phyloP scores from a whole-genome alignment of 1,140 invertebrate species.

The Pectinophora gossypiella region DNA sequence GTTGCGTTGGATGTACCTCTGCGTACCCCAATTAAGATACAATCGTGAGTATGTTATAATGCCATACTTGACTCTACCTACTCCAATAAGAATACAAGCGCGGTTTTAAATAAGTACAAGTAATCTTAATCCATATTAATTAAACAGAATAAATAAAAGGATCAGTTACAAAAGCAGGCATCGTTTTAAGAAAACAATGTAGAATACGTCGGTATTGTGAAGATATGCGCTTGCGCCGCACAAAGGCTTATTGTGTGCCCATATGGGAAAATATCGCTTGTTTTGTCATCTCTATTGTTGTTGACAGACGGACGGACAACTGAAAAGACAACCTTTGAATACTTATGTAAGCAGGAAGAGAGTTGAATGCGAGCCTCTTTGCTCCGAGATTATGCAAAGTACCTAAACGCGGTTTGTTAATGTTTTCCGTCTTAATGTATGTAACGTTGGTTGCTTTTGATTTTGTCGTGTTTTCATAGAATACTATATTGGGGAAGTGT shows the following conservation, averaged over 20 bases:
- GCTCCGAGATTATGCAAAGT: conserved; percentile 48
- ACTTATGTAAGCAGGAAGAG: conserved; percentile 50
- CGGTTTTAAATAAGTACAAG: too few relatives aligned
- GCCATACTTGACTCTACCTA: too few relatives aligned
- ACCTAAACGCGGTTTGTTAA: conserved; percentile 25
- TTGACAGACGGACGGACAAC: conserved; percentile 67
- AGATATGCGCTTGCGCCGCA: conserved; percentile 27
- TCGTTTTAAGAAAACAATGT: conserved; percentile 35
- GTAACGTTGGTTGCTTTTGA: too few relatives aligned
- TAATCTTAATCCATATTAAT: neutral
- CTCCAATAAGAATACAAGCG: too few relatives aligned
- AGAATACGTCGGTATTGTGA: conserved; percentile 35
- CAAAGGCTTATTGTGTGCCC: conserved; percentile 59
- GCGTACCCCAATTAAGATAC: too few relatives aligned
- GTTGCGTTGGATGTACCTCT: too few relatives aligned
- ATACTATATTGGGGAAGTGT: too few relatives aligned
- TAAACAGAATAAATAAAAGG: neutral
- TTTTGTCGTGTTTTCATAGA: too few relatives aligned
- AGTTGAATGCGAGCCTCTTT: conserved; percentile 32
- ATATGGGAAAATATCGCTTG: conserved; percentile 70
- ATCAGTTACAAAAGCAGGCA: conserved; percentile 19
- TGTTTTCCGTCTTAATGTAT: conserved; percentile 14
- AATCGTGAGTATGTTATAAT: too few relatives aligned
- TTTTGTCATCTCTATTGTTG: conserved; percentile 66
- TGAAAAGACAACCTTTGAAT: conserved; percentile 68